Conservation (phyloP, 2,797 vertebrate species). For the Oreochromis mossambicus region DNA sequence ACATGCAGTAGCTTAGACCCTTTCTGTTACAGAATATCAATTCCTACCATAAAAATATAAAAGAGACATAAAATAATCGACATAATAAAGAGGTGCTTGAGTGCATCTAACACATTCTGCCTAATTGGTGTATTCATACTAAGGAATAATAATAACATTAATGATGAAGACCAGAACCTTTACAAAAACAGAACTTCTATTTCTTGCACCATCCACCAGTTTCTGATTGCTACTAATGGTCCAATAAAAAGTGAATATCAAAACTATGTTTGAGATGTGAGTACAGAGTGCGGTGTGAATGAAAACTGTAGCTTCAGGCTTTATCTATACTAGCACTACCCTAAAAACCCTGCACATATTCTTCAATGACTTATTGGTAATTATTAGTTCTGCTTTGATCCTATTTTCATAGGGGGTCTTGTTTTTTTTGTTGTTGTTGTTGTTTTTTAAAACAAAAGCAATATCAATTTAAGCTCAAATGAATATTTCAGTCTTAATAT, state of each 20-base stretch:
- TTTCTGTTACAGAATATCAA: background rate
- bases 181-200: background rate
- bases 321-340: background rate
- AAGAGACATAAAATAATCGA: background rate
- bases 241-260: background rate
- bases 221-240: background rate
- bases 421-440: background rate
- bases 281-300: background rate
- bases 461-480: background rate
- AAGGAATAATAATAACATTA: background rate
- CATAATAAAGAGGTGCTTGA: background rate
- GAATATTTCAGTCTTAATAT: background rate
- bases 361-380: background rate
- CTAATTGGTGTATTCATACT: background rate
- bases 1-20: background rate
- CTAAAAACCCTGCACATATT: background rate
- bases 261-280: background rate
- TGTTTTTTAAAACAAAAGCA: background rate
- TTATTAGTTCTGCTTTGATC: background rate
- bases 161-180: background rate
- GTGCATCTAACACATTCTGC: background rate
- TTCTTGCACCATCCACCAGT: background rate
- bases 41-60: background rate
- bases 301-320: background rate
- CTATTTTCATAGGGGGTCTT: background rate